Evolutionary conservation across 2,797 vertebrate species (phyloP).

Genomic region (Cetoscarus ocellatus): DNA sequence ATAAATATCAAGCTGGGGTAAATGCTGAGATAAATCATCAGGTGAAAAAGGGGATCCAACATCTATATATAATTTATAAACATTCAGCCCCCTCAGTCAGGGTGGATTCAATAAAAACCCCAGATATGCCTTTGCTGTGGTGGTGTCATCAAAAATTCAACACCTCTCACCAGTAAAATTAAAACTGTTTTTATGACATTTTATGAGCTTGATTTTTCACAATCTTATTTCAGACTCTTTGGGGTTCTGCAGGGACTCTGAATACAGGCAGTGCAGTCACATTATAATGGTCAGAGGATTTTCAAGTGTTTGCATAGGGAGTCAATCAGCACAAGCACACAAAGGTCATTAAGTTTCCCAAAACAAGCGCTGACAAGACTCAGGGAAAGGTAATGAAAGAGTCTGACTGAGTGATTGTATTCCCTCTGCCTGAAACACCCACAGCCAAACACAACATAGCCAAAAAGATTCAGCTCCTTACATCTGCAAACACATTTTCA

Average conservation of each 20-base stretch:
- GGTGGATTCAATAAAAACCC: no score
- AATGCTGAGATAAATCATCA: no score
- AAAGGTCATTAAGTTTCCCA: constrained; percentile 38
- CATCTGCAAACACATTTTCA: constrained; percentile 9
- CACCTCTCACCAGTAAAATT: no score
- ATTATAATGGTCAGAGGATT: constrained; percentile 13
- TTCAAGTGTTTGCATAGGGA: constrained; percentile 8
- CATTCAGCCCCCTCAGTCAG: no score
- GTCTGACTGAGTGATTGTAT: constrained; percentile 5
- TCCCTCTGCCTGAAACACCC: constrained; percentile 18
- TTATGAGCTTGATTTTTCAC: no score
- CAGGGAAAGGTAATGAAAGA: constrained; percentile 26
- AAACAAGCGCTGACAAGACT: constrained; percentile 29
- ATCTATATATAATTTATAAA: no score
- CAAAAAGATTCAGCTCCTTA: constrained; percentile 21
- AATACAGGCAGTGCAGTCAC: constrained; percentile 12
- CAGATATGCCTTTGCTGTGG: no score
- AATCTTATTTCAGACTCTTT: no score
- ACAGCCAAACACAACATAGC: constrained; percentile 28
- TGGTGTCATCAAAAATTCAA: no score
- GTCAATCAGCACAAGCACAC: constrained; percentile 21
- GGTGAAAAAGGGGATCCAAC: no score
- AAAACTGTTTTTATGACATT: no score
- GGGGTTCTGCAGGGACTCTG: not conserved
- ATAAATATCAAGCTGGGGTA: no score